These are phyloP conservation scores for Zaprionus inermis DNA, from an alignment of 1,140 invertebrate species.

Conservation along the genomic window DNA sequence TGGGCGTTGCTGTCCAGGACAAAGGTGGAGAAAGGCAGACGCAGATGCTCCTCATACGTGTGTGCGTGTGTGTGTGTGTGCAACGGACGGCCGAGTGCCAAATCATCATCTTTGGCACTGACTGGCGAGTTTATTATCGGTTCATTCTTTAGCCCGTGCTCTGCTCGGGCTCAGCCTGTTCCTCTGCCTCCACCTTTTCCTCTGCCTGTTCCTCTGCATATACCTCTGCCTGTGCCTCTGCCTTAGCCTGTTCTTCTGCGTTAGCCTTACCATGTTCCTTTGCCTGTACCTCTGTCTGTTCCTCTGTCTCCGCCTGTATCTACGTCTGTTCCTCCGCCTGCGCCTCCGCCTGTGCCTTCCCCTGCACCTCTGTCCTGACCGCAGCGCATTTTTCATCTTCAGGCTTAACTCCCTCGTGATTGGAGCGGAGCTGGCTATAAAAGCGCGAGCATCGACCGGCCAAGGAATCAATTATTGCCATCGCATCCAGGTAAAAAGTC, in stretches of 20 bases:
- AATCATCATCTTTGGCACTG: constrained; percentile 54
- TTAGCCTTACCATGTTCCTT: background rate
- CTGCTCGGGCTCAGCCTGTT: background rate
- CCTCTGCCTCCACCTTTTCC: background rate
- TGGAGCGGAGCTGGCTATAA: constrained; percentile 52
- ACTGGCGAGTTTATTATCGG: constrained; percentile 49
- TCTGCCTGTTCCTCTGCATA: no score
- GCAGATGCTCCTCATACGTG: background rate
- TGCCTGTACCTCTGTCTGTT: background rate
- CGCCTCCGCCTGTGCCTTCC: constrained; percentile 2
- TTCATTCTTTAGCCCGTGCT: constrained; percentile 13
- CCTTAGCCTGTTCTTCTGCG: background rate
- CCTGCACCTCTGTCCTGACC: background rate
- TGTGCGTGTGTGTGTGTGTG: background rate
- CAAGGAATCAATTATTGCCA: constrained; percentile 68
- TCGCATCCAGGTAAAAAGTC: constrained; percentile 9
- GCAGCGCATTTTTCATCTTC: constrained; percentile 43
- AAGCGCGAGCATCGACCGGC: constrained; percentile 16
- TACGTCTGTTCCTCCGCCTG: background rate
- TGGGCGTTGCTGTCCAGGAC: background rate
- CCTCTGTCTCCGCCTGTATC: background rate
- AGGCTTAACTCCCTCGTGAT: constrained; percentile 37
- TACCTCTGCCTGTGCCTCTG: constrained; percentile 7
- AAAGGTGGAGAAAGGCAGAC: background rate
- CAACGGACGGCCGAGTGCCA: constrained; percentile 28